These are phyloP conservation scores for Myotis vivesi DNA, from an alignment of 2,797 vertebrate species.

Conservation along the genomic window DNA sequence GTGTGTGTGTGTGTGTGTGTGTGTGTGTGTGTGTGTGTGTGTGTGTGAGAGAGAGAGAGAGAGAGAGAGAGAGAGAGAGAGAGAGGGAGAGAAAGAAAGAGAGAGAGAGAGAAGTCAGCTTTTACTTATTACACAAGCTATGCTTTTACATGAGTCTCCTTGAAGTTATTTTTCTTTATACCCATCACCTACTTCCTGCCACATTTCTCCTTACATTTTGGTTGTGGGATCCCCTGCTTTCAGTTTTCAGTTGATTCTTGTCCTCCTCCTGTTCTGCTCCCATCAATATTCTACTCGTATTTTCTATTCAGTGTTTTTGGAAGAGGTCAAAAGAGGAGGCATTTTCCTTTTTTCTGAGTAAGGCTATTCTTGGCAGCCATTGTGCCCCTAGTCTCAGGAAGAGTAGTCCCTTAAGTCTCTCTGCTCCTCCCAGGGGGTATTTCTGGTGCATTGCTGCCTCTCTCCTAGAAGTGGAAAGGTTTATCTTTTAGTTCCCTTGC, in stretches of 20 bases:
- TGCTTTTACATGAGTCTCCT: background rate
- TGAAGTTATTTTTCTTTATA: background rate
- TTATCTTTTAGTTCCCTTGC: background rate
- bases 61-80: background rate
- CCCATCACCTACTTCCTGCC: background rate
- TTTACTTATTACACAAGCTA: background rate
- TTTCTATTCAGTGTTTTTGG: background rate
- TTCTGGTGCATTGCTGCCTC: background rate
- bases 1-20: background rate
- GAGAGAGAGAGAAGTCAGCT: background rate
- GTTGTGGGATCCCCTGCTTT: rapidly evolving
- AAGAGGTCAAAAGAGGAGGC: background rate
- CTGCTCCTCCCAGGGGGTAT: rapidly evolving
- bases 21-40: background rate
- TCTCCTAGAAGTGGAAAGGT: background rate
- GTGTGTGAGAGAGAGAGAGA: background rate
- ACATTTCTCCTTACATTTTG: background rate
- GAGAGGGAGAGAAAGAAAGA: too few species aligned
- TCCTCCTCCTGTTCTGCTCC: background rate
- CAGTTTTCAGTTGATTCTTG: background rate
- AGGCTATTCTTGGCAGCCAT: background rate
- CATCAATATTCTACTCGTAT: too few species aligned
- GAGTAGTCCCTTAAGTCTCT: rapidly evolving
- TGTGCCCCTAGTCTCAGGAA: background rate
- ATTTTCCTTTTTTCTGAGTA: background rate